phyloP scores from a whole-genome alignment of 2,888 invertebrate species.

The Peribatodes rhomboidaria region DNA sequence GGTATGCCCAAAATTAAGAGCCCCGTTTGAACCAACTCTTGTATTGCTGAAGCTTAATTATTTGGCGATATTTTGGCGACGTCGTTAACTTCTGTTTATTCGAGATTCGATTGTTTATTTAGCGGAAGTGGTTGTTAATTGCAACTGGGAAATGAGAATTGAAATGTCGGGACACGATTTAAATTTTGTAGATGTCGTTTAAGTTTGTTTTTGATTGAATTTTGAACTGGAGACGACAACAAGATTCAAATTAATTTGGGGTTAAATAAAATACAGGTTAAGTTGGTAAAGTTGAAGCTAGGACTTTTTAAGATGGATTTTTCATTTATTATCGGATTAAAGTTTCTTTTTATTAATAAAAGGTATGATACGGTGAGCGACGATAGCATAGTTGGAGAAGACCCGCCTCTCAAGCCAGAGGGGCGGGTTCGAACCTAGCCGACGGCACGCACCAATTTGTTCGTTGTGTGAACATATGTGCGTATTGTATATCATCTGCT shows the following conservation, averaged over 20 bases:
- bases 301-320: too few species aligned
- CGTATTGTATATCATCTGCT: too few species aligned
- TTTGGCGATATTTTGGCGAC: conserved; percentile 33
- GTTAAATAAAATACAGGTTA: not conserved
- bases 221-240: conserved; percentile 7
- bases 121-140: conserved; percentile 36
- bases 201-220: conserved; percentile 15
- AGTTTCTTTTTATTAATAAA: too few species aligned
- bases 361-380: too few species aligned
- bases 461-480: too few species aligned
- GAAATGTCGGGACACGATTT: conserved; percentile 31
- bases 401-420: too few species aligned
- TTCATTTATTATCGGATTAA: too few species aligned
- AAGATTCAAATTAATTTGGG: conserved; percentile 2
- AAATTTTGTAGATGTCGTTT: conserved; percentile 20
- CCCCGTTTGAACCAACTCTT: conserved; percentile 22
- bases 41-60: conserved; percentile 33
- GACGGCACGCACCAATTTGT: too few species aligned
- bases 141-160: conserved; percentile 34
- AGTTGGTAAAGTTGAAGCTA: too few species aligned
- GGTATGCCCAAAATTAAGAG: not conserved
- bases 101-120: conserved; percentile 36
- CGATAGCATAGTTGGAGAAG: too few species aligned
- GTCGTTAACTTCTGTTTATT: conserved; percentile 36
- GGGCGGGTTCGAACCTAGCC: too few species aligned